Evolutionary conservation across 1,140 invertebrate genomes (phyloP), one percentile per base, ranked within the genome.

Genomic region (Camponotus pennsylvanicus): DNA sequence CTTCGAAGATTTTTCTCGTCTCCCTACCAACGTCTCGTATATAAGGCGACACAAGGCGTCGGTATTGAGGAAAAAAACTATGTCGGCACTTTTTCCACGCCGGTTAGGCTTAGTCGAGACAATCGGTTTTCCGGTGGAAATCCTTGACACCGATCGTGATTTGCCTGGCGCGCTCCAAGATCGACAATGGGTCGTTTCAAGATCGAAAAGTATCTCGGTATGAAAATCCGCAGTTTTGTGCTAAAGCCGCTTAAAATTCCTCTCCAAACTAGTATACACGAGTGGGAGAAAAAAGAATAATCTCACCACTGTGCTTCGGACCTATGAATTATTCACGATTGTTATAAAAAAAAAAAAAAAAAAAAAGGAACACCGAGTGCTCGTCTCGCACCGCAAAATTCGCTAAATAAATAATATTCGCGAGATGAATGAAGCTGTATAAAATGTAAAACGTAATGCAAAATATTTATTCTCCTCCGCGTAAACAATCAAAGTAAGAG

Each of bases 251-350:
- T 59, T 63, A 61, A 73, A 61, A 83, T 75, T 85, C 75, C 64
- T 57, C 7, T 49, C n/a, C 6, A 21, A 66, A 85, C 15, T 66
- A 63, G 40, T 55, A 61, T 21, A 27, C n/a, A 49, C 37, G 15
- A 21, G 55, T 32, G 42, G 6, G 27, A 52, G 27, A 86, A 32
- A 40, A 70, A 34, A 11, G 7, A 67, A 79, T 64, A 85, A 52
- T 61, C 49, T 55, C 52, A 63, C 75, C 63, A 40, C 66, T 86
- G 64, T 52, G 78, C 40, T 86, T 64, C 45, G 32, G 18, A 32
- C 55, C 85, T 66, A 88, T 90, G 66, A 90, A 90, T 89, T 87
- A 90, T 90, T 90, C 88, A 89, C 76, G 71, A 63, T 59, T 55
- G 70, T 32, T 57, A n/a, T 59, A 64, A 57, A 83, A 82, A 59